phyloP scores from a whole-genome alignment of 2,113 vertebrate genomes.

The Chamaea fasciata region DNA sequence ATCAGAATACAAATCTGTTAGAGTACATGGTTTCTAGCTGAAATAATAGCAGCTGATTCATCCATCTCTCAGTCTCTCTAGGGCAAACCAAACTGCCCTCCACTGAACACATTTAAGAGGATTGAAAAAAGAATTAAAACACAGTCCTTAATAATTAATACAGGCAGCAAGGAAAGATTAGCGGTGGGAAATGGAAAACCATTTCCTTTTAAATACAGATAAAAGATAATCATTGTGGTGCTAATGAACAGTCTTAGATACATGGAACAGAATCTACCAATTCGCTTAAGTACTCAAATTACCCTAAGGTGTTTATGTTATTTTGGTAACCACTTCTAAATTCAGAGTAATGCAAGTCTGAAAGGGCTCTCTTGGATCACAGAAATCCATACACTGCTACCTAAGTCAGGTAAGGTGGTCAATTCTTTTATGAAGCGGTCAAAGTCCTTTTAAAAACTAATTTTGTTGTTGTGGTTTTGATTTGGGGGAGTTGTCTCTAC shows the following conservation, averaged over 20 bases:
- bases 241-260: background rate
- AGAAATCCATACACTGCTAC: background rate
- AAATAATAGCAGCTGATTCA: background rate
- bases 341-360: background rate
- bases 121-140: background rate
- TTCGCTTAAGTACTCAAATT: background rate
- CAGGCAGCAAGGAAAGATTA: background rate
- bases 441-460: background rate
- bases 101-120: background rate
- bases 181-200: background rate
- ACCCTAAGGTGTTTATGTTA: background rate
- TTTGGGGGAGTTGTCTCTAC: background rate
- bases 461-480: background rate
- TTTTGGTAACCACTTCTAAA: background rate
- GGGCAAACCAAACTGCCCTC: background rate
- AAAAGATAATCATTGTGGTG: background rate
- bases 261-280: background rate
- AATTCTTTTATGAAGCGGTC: background rate
- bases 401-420: background rate
- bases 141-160: background rate
- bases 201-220: constrained; percentile 13
- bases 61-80: background rate
- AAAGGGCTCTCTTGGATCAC: background rate
- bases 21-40: background rate
- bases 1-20: background rate